Conservation (phyloP, 1,140 invertebrate genomes). For the Globodera rostochiensis region DNA sequence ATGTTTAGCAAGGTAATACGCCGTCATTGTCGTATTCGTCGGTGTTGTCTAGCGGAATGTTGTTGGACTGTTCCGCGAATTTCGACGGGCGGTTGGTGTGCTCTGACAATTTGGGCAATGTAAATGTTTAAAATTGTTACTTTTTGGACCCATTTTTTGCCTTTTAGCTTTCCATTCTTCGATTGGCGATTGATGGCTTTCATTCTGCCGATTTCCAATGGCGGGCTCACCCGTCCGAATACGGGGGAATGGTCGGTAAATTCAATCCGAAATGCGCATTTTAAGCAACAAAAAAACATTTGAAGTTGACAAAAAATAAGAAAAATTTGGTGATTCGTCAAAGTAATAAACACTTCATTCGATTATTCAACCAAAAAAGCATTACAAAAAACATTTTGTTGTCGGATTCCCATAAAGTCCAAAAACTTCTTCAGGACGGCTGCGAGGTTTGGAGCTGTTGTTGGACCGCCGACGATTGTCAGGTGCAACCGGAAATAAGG, state of each 20-base stretch:
- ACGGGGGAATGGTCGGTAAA: background rate
- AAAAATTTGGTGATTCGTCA: no score
- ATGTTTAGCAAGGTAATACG: background rate
- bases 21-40: background rate
- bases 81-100: background rate
- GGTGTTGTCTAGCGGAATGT: background rate
- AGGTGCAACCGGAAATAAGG: background rate
- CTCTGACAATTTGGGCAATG: background rate
- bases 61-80: background rate
- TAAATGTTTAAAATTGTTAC: background rate
- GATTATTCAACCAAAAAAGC: background rate
- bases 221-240: background rate
- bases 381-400: background rate
- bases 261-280: no score
- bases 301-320: no score
- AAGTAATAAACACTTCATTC: background rate
- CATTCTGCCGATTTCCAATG: background rate
- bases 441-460: constrained; percentile 6
- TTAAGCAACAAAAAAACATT: background rate
- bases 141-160: background rate
- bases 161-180: background rate
- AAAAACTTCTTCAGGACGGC: background rate
- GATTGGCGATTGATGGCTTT: background rate
- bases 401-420: background rate
- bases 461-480: background rate